These are phyloP conservation scores for Oryzias dopingdopingensis DNA, from an alignment of 2,797 vertebrate genomes.

Conservation along the genomic window DNA sequence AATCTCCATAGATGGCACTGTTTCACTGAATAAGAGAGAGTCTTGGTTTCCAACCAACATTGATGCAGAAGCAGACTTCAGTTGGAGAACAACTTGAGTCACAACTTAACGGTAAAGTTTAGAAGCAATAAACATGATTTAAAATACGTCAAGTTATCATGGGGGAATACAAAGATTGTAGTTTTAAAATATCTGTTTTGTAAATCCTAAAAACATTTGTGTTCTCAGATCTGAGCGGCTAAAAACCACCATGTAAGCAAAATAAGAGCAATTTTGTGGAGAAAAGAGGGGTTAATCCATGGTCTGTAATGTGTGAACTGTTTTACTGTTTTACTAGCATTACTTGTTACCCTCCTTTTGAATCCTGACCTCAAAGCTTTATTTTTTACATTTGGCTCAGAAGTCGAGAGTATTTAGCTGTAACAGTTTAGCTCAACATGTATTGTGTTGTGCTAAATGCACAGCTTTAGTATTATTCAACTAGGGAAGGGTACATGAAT, in stretches of 20 bases:
- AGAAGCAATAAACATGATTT: conserved; percentile 1
- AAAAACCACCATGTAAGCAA: not conserved
- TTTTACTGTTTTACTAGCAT: no score
- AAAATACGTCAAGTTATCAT: not conserved
- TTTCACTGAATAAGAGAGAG: conserved; percentile 50
- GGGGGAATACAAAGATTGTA: not conserved
- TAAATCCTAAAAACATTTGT: not conserved
- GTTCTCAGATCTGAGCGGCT: not conserved
- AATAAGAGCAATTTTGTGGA: not conserved
- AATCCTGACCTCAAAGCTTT: no score
- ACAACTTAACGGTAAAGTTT: not conserved
- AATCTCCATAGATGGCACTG: conserved; percentile 68
- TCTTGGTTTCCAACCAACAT: conserved; percentile 58
- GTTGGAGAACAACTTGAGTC: conserved; percentile 32
- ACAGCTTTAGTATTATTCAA: no score
- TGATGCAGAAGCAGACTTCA: conserved; percentile 27
- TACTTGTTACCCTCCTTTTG: no score
- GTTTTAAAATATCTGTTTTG: not conserved
- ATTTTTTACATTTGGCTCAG: no score
- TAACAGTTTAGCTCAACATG: no score
- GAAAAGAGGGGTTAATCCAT: no score
- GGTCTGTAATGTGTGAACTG: no score
- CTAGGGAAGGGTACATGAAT: no score
- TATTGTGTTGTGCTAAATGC: no score
- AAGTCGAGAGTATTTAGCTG: no score